Evolutionary conservation across 2,797 vertebrate genomes (phyloP).

Genomic region (Schizopygopsis malacanthus): DNA sequence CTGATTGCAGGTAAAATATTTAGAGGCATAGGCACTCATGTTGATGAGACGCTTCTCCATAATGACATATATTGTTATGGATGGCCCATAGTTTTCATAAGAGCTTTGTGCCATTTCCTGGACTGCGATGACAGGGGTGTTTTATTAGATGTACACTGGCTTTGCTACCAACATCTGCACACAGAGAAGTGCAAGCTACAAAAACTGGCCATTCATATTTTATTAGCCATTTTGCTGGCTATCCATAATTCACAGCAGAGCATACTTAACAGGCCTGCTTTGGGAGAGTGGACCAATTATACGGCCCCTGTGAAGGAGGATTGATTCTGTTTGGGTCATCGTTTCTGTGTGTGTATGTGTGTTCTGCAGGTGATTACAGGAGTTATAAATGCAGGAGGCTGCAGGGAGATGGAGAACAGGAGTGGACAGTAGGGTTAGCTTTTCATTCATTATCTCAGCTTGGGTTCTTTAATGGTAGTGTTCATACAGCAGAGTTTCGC

Average conservation of each 20-base stretch:
- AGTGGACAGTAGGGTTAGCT: conserved; percentile 54
- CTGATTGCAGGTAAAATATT: conserved; percentile 47
- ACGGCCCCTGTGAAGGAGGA: conserved; percentile 52
- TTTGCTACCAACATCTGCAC: conserved; percentile 54
- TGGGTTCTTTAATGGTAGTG: neutral
- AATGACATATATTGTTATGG: conserved; percentile 53
- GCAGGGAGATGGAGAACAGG: conserved; percentile 40
- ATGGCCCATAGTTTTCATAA: conserved; percentile 46
- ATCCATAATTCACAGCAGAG: conserved; percentile 64
- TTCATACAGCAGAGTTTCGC: neutral
- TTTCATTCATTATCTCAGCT: conserved; percentile 48
- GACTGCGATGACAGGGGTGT: conserved; percentile 36
- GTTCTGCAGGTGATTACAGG: conserved; percentile 53
- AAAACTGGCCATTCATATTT: conserved; percentile 65
- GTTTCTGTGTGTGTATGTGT: conserved; percentile 47
- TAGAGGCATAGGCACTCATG: conserved; percentile 39
- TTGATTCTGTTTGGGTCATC: conserved; percentile 50
- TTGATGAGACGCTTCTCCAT: conserved; percentile 46
- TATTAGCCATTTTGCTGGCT: conserved; percentile 64
- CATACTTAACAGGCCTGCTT: conserved; percentile 59
- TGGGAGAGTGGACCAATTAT: conserved; percentile 61
- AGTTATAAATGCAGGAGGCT: conserved; percentile 57
- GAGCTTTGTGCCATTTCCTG: conserved; percentile 42
- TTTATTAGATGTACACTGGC: conserved; percentile 54
- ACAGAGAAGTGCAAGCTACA: conserved; percentile 57